Percentiles rank a stretch among this genome's conserved stretches.
Evolutionary conservation across 2,797 vertebrate genomes (phyloP).

Genomic region (Chanos chanos): DNA sequence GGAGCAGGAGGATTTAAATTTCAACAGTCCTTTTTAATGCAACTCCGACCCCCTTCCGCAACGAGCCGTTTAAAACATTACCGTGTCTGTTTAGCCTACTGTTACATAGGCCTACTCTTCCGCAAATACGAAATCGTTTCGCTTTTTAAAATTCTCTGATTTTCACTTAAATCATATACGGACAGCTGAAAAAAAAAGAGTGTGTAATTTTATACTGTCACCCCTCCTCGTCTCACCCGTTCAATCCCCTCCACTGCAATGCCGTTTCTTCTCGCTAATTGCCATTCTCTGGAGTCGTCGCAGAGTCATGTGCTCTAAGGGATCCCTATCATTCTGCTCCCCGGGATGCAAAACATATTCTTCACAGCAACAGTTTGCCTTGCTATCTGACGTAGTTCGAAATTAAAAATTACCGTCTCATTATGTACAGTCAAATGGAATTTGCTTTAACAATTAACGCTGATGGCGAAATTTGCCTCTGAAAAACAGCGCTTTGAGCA

Average conservation of each 20-base stretch:
- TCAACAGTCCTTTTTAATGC: constrained; percentile 44
- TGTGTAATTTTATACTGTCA: constrained; percentile 6
- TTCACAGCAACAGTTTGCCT: constrained; percentile 39
- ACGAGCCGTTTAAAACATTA: constrained; percentile 5
- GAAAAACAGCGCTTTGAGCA: constrained; percentile 10
- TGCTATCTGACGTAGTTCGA: constrained; percentile 28
- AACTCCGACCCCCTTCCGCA: constrained; percentile 24
- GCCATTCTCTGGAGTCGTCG: constrained; percentile 26
- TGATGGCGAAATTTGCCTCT: constrained; percentile 18
- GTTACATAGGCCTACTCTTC: not conserved
- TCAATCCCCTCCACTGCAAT: too few species aligned
- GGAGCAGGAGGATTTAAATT: constrained; percentile 55
- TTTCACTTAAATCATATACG: too few species aligned
- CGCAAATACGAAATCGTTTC: too few species aligned
- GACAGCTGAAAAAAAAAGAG: not conserved
- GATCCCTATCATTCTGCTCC: constrained; percentile 1
- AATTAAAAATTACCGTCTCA: constrained; percentile 34
- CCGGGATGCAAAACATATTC: constrained; percentile 11
- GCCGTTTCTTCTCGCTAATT: constrained; percentile 22
- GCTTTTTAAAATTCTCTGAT: not conserved
- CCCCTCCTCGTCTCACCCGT: not conserved
- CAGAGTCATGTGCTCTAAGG: constrained; percentile 15
- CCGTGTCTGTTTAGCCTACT: not conserved
- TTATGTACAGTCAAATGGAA: constrained; percentile 29
- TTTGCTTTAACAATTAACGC: constrained; percentile 28